Evolutionary conservation across 2,888 invertebrate species (phyloP).

Genomic region (Sisyra terminalis): DNA sequence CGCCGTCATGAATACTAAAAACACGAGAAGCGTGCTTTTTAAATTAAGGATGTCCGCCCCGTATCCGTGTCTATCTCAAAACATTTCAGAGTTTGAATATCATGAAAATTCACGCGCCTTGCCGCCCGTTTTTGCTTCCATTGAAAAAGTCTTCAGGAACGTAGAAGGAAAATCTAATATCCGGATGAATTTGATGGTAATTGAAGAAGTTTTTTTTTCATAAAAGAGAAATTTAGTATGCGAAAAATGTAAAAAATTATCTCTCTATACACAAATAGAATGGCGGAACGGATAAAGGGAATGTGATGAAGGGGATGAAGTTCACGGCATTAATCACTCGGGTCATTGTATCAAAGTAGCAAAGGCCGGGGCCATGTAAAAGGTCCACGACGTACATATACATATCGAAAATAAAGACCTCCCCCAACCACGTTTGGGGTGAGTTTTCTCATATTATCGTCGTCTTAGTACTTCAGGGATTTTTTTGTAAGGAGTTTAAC

Average conservation of each 20-base stretch:
- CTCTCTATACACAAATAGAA: background rate
- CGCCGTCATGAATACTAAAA: too few species aligned
- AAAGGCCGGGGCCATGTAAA: conserved; percentile 17
- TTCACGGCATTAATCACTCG: conserved; percentile 31
- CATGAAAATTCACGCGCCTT: too few species aligned
- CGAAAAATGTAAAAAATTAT: background rate
- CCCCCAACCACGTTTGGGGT: background rate
- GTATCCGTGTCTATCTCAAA: too few species aligned
- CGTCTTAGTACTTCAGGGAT: background rate
- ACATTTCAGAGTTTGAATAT: too few species aligned
- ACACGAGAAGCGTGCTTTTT: too few species aligned
- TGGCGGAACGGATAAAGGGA: conserved; percentile 22
- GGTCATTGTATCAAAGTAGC: conserved; percentile 34
- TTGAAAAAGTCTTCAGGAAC: too few species aligned
- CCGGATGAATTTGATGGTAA: background rate
- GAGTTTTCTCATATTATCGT: background rate
- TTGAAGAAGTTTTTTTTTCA: background rate
- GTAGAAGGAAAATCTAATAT: too few species aligned
- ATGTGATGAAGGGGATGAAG: conserved; percentile 20
- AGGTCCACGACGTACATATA: too few species aligned
- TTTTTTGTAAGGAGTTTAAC: too few species aligned
- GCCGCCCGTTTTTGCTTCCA: too few species aligned
- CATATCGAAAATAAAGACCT: too few species aligned
- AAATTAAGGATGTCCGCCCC: too few species aligned
- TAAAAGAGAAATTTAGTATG: background rate